Evolutionary conservation across 2,888 invertebrate genomes (phyloP).

Genomic region (Hedya salicella): DNA sequence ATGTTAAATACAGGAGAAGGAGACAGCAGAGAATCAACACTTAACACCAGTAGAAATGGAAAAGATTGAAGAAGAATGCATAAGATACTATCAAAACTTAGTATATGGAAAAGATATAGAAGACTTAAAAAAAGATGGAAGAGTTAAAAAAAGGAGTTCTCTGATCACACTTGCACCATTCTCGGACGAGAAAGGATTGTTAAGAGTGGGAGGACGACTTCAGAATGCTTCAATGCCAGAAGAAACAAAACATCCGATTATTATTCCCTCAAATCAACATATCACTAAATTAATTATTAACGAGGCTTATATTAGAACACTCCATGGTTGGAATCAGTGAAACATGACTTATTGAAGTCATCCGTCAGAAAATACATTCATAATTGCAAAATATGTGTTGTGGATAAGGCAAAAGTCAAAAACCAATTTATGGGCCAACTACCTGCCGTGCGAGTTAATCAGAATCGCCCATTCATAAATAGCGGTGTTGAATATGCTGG

Average conservation of each 20-base stretch:
- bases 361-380: slow-evolving; percentile 1
- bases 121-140: slow-evolving; percentile 10
- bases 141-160: slow-evolving; percentile 28
- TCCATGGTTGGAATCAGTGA: slow-evolving; percentile 38
- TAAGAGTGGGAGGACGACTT: slow-evolving; percentile 42
- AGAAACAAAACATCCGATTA: slow-evolving; percentile 44
- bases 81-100: too few species aligned
- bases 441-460: slow-evolving; percentile 10
- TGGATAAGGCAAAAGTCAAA: too few species aligned
- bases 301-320: slow-evolving; percentile 42
- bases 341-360: slow-evolving; percentile 20
- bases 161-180: slow-evolving; percentile 34
- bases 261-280: slow-evolving; percentile 41
- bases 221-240: too few species aligned
- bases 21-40: too few species aligned
- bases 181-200: slow-evolving; percentile 24
- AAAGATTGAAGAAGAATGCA: too few species aligned
- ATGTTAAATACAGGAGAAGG: too few species aligned
- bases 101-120: slow-evolving; percentile 3
- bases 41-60: too few species aligned
- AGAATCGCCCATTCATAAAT: slow-evolving; percentile 11
- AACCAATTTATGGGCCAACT: slow-evolving; percentile 1
- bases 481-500: slow-evolving; percentile 30
- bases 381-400: slow-evolving; percentile 13
- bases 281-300: slow-evolving; percentile 37